Evolutionary conservation across 1,140 invertebrate genomes (phyloP).

Genomic region (Lanistes nyassanus): DNA sequence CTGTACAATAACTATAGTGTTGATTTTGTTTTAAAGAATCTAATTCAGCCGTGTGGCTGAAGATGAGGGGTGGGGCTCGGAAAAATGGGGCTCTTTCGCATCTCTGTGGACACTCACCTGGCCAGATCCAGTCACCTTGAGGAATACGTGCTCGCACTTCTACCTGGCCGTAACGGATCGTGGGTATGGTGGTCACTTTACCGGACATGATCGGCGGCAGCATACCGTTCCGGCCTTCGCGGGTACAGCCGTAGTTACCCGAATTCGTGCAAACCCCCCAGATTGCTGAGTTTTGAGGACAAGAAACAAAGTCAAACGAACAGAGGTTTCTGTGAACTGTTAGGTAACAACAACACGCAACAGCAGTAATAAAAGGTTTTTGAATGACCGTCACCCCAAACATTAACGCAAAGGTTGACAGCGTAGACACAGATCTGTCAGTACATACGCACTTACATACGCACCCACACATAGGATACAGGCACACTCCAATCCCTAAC

Average conservation of each 20-base stretch:
- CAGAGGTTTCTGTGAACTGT: too few relatives aligned
- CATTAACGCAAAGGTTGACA: too few relatives aligned
- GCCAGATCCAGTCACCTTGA: slow-evolving; percentile 81
- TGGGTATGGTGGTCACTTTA: slow-evolving; percentile 74
- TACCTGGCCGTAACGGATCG: slow-evolving; percentile 77
- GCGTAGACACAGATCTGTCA: too few relatives aligned
- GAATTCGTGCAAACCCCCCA: slow-evolving; percentile 44
- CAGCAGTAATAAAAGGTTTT: too few relatives aligned
- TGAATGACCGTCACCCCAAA: too few relatives aligned
- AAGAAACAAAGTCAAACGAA: background rate
- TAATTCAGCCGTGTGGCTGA: background rate
- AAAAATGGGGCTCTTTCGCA: background rate
- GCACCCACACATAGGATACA: background rate
- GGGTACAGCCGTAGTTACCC: slow-evolving; percentile 42
- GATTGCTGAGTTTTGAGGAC: slow-evolving; percentile 24
- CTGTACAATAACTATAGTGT: background rate
- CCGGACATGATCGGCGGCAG: slow-evolving; percentile 69
- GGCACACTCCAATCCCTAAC: background rate
- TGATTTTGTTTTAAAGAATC: too few relatives aligned
- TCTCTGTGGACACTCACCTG: slow-evolving; percentile 69
- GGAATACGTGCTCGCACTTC: slow-evolving; percentile 81
- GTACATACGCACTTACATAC: background rate
- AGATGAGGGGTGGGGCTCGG: background rate
- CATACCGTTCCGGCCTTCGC: slow-evolving; percentile 32
- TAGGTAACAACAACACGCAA: too few relatives aligned